Percentiles rank a stretch among this genome's conserved stretches.
These are phyloP conservation scores for Acinonyx jubatus DNA, from an alignment of 2,113 vertebrate genomes.

Conservation along the genomic window DNA sequence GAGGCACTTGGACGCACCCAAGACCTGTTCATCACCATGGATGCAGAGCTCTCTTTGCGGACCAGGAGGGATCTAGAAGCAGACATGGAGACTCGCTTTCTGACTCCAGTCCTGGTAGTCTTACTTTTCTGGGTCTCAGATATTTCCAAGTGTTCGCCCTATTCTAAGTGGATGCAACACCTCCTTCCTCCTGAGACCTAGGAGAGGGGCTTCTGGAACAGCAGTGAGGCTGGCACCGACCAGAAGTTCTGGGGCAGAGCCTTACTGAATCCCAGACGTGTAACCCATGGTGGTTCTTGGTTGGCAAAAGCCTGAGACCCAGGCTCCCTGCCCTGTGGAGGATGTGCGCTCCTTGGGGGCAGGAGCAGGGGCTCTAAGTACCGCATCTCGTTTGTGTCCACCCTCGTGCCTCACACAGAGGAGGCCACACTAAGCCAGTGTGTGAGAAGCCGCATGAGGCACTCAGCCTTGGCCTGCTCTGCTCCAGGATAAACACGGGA, in stretches of 20 bases:
- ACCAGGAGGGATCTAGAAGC: neutral
- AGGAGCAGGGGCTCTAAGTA: neutral
- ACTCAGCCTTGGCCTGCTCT: neutral
- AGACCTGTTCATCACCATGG: neutral
- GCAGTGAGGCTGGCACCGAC: neutral
- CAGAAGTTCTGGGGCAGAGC: neutral
- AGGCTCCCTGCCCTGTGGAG: neutral
- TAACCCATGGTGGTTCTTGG: rapidly evolving
- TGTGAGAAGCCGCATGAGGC: neutral
- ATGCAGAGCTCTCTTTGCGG: neutral
- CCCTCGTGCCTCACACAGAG: neutral
- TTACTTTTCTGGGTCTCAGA: constrained; percentile 7
- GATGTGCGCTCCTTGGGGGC: rapidly evolving
- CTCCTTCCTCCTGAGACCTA: neutral
- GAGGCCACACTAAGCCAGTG: neutral
- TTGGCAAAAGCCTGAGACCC: neutral
- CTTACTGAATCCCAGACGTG: neutral
- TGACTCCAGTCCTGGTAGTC: neutral
- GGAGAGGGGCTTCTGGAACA: neutral
- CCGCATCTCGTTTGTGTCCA: neutral
- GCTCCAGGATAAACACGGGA: constrained; percentile 58
- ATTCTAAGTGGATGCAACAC: neutral
- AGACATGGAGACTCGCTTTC: neutral
- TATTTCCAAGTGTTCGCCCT: neutral
- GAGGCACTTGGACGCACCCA: neutral